Evolutionary conservation across 2,888 invertebrate genomes (phyloP), one percentile per base, ranked within the genome.

Genomic region (Ellobium chinense): DNA sequence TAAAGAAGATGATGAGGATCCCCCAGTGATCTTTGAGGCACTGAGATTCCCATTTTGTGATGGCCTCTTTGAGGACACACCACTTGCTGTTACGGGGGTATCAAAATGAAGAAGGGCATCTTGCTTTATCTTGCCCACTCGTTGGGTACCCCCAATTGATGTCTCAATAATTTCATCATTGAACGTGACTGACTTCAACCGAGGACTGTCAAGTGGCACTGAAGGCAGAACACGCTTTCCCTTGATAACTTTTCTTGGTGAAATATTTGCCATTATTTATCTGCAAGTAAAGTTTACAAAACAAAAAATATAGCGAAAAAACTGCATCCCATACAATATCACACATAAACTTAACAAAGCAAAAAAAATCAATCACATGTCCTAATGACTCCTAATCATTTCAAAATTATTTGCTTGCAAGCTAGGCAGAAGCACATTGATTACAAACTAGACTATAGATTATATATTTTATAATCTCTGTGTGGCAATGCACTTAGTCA

Each of bases 101-200:
- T 78, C 73, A 69, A 83, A 79, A 66, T 79, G 79, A 58, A 81
- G 78, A 56, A 81, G 74, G 21, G 80, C 66, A n/a, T 83, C 83
- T 5, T 68, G 66, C 68, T 89, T 90, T 29, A 90, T 86, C 82
- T 81, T 86, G 5, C 88, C 89, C 18, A 85, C 77, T n/a, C 85
- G 87, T 66, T 89, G 87, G 29, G 91, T 91, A 21, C 91, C 91
- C 63, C 91, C 90, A n/a, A 91, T 89, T 18, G 90, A 90, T n/a
- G 90, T 91, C 80, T 91, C 91, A 24, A 90, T 85, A 63, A 86
- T 89, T 66, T 91, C 87, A 62, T 84, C 68, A 76, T 87, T 89
- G 75, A 91, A 91, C 36, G 86, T 89, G 12, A 91, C 91, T 73
- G 85, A 79, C 79, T 83, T 87, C 24, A 82, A 24, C 14, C 70